phyloP scores from a whole-genome alignment of 2,113 vertebrate genomes.

The Pyrgilauda ruficollis region DNA sequence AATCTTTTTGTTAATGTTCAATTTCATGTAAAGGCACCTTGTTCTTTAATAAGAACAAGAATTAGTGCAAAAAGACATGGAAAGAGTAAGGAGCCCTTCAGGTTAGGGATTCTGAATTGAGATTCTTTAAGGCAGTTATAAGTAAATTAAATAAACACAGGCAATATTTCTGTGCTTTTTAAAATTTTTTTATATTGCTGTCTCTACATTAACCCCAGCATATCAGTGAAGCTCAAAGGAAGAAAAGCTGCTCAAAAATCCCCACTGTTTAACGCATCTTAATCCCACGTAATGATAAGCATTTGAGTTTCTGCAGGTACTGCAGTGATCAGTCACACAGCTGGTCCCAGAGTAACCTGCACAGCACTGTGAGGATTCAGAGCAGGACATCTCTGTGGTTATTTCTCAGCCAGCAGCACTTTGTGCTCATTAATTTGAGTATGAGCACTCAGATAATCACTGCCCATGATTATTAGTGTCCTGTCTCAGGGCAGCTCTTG shows the following conservation, averaged over 20 bases:
- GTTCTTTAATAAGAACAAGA: background rate
- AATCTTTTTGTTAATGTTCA: background rate
- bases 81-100: background rate
- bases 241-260: background rate
- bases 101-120: background rate
- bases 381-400: background rate
- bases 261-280: background rate
- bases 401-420: background rate
- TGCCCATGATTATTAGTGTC: rapidly evolving
- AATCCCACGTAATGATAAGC: background rate
- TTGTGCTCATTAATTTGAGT: background rate
- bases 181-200: background rate
- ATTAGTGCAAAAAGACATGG: background rate
- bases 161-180: background rate
- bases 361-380: too few relatives aligned
- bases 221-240: background rate
- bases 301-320: background rate
- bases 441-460: background rate
- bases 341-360: background rate
- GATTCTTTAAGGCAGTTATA: background rate
- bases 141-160: background rate
- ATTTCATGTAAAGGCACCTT: background rate
- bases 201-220: background rate
- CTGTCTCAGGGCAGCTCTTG: background rate
- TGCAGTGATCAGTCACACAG: background rate